Evolutionary conservation across 2,888 invertebrate species (phyloP).

Genomic region (Bellardia bayeri): DNA sequence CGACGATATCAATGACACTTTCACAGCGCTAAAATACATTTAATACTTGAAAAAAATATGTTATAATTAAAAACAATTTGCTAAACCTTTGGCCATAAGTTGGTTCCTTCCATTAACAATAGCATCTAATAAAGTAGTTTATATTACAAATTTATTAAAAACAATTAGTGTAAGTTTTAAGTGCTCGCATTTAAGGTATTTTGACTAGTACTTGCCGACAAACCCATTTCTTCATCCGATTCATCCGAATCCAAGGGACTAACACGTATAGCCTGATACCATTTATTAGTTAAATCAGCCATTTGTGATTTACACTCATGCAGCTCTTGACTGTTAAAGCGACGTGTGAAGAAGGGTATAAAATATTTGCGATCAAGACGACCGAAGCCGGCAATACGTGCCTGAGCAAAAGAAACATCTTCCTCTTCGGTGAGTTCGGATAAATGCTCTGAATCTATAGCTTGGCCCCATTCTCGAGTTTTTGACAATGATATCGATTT

Average conservation of each 20-base stretch:
- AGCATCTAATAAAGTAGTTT: background rate
- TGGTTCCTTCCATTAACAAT: background rate
- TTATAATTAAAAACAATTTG: conserved; percentile 30
- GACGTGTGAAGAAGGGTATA: conserved; percentile 97
- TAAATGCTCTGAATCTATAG: conserved; percentile 96
- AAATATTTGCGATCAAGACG: conserved; percentile 96
- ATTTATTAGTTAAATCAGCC: conserved; percentile 97
- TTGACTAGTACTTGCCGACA: conserved; percentile 80
- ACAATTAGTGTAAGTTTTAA: background rate
- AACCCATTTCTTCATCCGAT: conserved; percentile 85
- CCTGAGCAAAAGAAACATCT: conserved; percentile 92
- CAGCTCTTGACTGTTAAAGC: conserved; percentile 98
- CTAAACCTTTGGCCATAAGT: conserved; percentile 15
- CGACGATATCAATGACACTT: conserved; percentile 34
- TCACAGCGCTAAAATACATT: conserved; percentile 60
- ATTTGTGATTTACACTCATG: conserved; percentile 98
- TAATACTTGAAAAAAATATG: conserved; percentile 7
- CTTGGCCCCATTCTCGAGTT: conserved; percentile 98
- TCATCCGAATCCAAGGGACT: conserved; percentile 94
- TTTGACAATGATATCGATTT: conserved; percentile 97
- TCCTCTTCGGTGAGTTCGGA: conserved; percentile 97
- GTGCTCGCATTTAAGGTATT: conserved; percentile 74
- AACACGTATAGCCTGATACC: conserved; percentile 97
- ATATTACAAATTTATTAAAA: conserved; percentile 1
- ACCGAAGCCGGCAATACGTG: conserved; percentile 93